Percentiles rank a stretch among this genome's conserved stretches.
Evolutionary conservation across 2,113 vertebrate genomes (phyloP).

Genomic region (Aix galericulata): DNA sequence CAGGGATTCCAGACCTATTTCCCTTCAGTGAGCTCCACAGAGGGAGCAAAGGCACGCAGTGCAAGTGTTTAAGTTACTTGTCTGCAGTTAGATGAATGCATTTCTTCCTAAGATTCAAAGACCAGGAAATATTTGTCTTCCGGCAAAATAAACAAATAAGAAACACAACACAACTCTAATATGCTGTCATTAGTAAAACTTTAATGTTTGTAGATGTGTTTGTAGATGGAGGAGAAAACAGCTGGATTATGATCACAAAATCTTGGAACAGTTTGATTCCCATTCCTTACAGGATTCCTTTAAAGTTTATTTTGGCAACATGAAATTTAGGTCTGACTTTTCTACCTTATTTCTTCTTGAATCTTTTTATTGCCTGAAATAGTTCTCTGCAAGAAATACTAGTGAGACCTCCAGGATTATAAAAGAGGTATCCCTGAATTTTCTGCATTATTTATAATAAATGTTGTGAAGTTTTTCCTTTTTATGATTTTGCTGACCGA

Average conservation of each 20-base stretch:
- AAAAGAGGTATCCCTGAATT: not conserved
- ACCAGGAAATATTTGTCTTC: not conserved
- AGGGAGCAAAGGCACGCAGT: not conserved
- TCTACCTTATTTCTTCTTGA: not conserved
- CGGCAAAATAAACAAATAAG: not conserved
- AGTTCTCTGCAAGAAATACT: not conserved
- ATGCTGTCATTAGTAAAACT: not conserved
- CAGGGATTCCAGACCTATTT: not conserved
- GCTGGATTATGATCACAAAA: not conserved
- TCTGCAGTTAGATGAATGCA: not conserved
- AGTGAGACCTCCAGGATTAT: not conserved
- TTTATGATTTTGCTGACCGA: not conserved
- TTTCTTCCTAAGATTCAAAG: not conserved
- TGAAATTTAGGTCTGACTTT: not conserved
- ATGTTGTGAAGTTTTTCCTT: not conserved
- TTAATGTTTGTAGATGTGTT: not conserved
- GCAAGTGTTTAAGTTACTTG: not conserved
- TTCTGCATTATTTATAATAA: not conserved
- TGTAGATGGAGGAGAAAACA: not conserved
- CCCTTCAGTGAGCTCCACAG: not conserved
- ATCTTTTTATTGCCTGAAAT: not conserved
- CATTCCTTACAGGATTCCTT: not conserved
- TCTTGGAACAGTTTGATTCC: not conserved
- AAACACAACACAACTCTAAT: not conserved
- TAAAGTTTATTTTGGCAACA: not conserved